Percentiles rank a stretch among this genome's conserved stretches.
Evolutionary conservation across 1,140 invertebrate species (phyloP).

Genomic region (Drosophila mauritiana): DNA sequence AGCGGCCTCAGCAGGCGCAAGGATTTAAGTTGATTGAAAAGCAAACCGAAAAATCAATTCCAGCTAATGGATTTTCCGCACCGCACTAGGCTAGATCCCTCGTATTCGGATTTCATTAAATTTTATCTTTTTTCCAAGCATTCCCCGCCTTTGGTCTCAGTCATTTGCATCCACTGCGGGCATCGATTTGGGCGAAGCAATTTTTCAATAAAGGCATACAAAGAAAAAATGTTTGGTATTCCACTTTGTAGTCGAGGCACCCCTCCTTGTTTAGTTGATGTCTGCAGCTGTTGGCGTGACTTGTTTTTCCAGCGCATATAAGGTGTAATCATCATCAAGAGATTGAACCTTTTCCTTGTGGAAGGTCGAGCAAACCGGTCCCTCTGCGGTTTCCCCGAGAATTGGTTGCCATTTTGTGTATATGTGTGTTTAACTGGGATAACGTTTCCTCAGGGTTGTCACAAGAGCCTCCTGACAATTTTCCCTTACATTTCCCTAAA

Average conservation of each 20-base stretch:
- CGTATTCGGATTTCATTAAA: constrained; percentile 39
- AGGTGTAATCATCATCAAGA: constrained; percentile 45
- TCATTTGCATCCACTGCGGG: constrained; percentile 44
- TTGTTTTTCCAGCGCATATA: constrained; percentile 26
- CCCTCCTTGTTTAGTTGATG: constrained; percentile 40
- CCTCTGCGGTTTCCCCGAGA: constrained; percentile 7
- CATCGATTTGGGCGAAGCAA: constrained; percentile 47
- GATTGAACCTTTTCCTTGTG: constrained; percentile 14
- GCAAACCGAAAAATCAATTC: constrained; percentile 64
- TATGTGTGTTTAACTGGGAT: neutral
- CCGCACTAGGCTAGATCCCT: constrained; percentile 41
- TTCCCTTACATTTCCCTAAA: neutral
- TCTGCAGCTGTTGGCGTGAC: constrained; percentile 30
- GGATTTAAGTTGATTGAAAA: constrained; percentile 72
- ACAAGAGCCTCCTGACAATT: constrained; percentile 9
- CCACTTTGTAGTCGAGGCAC: constrained; percentile 31
- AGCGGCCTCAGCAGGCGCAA: constrained; percentile 29
- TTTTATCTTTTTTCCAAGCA: constrained; percentile 29
- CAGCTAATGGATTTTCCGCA: constrained; percentile 59
- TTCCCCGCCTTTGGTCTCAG: neutral
- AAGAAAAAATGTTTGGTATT: constrained; percentile 48
- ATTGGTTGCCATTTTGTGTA: constrained; percentile 19
- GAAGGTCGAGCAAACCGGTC: constrained; percentile 10
- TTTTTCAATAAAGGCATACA: constrained; percentile 50
- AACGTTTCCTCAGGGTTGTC: neutral